Evolutionary conservation across 2,888 invertebrate species (phyloP), one percentile per base, ranked within the genome.

Genomic region (Coleophora flavipennella): DNA sequence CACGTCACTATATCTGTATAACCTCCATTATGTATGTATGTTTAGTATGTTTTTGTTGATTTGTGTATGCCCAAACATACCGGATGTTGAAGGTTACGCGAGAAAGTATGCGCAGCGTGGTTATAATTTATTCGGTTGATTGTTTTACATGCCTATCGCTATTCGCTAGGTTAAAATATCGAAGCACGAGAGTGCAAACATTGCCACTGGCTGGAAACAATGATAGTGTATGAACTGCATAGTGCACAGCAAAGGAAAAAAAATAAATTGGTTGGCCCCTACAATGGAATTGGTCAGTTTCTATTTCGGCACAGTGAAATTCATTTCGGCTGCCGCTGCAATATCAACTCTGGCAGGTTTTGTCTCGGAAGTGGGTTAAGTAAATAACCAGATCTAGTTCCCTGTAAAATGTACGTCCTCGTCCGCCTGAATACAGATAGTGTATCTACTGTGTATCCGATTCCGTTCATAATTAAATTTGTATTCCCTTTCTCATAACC

Each of bases 331-430:
- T 70, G 72, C 53, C 56, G 47, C 51, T 57, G 56, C 59, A 54
- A 56, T 54, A 56, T 62, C 59, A 57, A 59, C 52, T 49, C 52
- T 56, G 51, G 49, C 51, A 59, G 63, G 43, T 40, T 59, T 70
- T 67, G 62, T 68, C 62, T 62, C 60, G 57, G 67, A 71, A 75
- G 64, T 68, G 67, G 77, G 77, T 72, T 77, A 76, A 73, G 68
- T 73, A 80, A 81, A 79, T 77, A 78, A 59, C 62, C 53, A 53
- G 67, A 71, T 71, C 62, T 36, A 20, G 27, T 29, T 10, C 59
- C 59, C 55, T 71, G 67, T 60, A 67, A 66, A 67, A 65, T 64
- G 57, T 61, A 61, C 55, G 67, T 68, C 64, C 59, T 55, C 58
- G 60, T 69, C 53, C 58, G 53, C 50, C 52, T 59, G 63, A 65